phyloP scores from a whole-genome alignment of 2,888 invertebrate genomes.

The Plebejus argus region DNA sequence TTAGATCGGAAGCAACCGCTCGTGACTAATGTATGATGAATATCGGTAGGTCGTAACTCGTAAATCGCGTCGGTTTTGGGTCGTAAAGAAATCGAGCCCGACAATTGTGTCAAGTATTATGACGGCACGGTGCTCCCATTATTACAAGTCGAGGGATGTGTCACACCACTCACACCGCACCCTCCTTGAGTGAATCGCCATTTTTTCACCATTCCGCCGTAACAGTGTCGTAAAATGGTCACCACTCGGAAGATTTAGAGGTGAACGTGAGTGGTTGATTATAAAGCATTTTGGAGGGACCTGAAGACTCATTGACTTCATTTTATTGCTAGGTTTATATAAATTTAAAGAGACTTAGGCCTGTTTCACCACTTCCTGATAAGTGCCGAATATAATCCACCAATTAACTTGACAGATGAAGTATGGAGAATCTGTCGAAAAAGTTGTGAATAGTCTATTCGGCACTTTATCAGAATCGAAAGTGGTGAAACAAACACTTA shows the following conservation, averaged over 20 bases:
- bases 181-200: conserved; percentile 4
- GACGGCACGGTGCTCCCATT: conserved; percentile 42
- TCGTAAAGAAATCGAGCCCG: conserved; percentile 68
- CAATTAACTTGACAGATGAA: too few relatives aligned
- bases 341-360: too few relatives aligned
- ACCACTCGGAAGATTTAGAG: neutral
- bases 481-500: too few relatives aligned
- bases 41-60: conserved; percentile 45
- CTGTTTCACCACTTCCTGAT: too few relatives aligned
- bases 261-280: neutral
- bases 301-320: too few relatives aligned
- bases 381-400: too few relatives aligned
- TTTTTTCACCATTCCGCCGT: neutral
- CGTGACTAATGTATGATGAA: conserved; percentile 53
- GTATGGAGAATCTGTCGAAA: too few relatives aligned
- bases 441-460: too few relatives aligned
- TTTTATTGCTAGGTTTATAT: neutral
- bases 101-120: conserved; percentile 48
- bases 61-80: conserved; percentile 65
- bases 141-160: conserved; percentile 30
- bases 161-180: neutral
- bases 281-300: neutral
- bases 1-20: conserved; percentile 47
- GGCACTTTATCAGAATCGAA: too few relatives aligned
- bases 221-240: neutral